Conservation (phyloP, 2,797 vertebrate genomes). For the Microtus californicus region DNA sequence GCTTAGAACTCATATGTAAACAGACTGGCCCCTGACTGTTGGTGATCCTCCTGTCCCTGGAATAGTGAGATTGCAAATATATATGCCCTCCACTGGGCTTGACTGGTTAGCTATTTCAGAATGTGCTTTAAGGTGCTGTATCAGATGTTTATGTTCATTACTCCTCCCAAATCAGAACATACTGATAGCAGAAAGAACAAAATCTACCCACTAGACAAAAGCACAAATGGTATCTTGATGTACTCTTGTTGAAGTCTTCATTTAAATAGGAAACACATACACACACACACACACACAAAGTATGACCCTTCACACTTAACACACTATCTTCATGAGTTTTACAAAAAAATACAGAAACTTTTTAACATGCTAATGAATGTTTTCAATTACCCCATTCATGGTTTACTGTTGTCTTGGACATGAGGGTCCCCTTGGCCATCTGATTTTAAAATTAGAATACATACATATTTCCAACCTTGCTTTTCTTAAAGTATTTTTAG, state of each 20-base stretch:
- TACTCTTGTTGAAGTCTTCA: conserved; percentile 33
- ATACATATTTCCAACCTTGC: background rate
- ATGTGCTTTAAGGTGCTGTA: conserved; percentile 17
- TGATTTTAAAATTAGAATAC: conserved; percentile 29
- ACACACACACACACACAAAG: conserved; percentile 37
- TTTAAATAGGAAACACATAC: background rate
- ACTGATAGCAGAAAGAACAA: conserved; percentile 58
- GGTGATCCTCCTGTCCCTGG: background rate
- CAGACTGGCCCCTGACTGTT: background rate
- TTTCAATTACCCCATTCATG: conserved; percentile 56
- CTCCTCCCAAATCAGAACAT: conserved; percentile 45
- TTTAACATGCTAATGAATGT: conserved; percentile 53
- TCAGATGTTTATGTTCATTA: conserved; percentile 43
- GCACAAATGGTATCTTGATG: conserved; percentile 46
- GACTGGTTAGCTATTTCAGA: background rate
- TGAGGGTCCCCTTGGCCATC: conserved; percentile 8
- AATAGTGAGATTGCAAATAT: background rate
- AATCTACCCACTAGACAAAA: conserved; percentile 48
- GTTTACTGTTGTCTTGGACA: conserved; percentile 44
- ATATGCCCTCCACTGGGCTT: background rate
- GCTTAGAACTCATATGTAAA: background rate
- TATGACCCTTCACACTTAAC: conserved; percentile 22
- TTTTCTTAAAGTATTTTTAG: background rate
- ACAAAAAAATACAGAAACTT: conserved; percentile 56
- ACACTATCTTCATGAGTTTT: conserved; percentile 49